Percentiles rank a stretch among this genome's conserved stretches.
Evolutionary conservation across 2,797 vertebrate genomes (phyloP).

Genomic region (Hybognathus amarus): DNA sequence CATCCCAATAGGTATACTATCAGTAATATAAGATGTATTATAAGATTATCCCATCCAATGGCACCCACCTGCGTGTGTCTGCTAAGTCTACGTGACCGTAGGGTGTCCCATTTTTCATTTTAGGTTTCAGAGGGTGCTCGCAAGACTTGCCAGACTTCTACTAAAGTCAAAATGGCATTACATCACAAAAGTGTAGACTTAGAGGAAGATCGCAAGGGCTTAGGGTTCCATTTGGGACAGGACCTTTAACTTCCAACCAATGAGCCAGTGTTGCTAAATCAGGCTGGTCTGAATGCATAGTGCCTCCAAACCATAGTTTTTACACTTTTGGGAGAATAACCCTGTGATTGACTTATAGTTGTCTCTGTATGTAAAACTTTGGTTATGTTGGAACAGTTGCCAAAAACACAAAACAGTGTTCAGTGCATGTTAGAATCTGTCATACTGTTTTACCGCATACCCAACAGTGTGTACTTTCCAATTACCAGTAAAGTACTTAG

Average conservation of each 20-base stretch:
- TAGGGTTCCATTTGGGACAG: not conserved
- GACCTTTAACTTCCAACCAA: not conserved
- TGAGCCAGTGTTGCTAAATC: not conserved
- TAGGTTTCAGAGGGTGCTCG: not conserved
- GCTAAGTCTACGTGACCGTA: not conserved
- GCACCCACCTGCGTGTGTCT: not conserved
- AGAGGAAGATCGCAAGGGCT: not conserved
- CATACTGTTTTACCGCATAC: not conserved
- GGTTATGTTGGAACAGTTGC: not conserved
- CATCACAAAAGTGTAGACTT: not conserved
- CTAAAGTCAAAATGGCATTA: not conserved
- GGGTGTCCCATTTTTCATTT: not conserved
- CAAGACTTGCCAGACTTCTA: not conserved
- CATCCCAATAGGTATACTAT: not conserved
- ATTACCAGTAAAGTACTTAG: not conserved
- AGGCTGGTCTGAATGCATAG: not conserved
- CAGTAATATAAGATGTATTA: not conserved
- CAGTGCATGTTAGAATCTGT: slow-evolving; percentile 29
- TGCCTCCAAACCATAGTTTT: not conserved
- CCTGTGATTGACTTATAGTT: not conserved
- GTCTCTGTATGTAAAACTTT: not conserved
- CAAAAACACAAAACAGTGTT: not conserved
- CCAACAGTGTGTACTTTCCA: not conserved
- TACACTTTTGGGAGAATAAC: not conserved
- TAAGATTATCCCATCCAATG: slow-evolving; percentile 31